phyloP scores from a whole-genome alignment of 2,888 invertebrate species.

The Ceramica pisi region DNA sequence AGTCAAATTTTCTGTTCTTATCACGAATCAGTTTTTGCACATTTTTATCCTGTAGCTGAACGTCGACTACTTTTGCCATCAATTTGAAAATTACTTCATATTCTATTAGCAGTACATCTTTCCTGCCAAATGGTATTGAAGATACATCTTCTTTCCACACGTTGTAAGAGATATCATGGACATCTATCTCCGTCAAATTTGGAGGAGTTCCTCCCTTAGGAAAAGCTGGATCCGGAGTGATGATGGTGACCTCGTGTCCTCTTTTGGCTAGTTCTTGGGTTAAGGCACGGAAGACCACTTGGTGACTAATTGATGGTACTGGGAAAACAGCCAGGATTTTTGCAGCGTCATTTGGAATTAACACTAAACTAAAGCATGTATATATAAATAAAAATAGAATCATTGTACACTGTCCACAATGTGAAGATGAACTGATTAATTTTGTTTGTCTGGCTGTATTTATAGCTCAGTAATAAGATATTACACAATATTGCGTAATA shows the following conservation, averaged over 20 bases:
- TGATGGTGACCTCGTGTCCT: not conserved
- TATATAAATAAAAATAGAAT: too few relatives aligned
- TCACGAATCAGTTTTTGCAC: not conserved
- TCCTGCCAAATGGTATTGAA: not conserved
- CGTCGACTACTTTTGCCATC: constrained; percentile 1
- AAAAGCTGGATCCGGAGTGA: not conserved
- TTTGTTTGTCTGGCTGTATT: too few relatives aligned
- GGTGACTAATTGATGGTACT: not conserved
- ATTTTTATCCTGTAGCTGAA: not conserved
- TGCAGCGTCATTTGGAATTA: not conserved
- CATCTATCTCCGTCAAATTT: not conserved
- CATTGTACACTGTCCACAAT: too few relatives aligned
- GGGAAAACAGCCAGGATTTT: not conserved
- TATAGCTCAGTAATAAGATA: too few relatives aligned
- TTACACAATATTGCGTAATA: too few relatives aligned
- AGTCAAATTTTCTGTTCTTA: not conserved
- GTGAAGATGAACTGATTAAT: too few relatives aligned
- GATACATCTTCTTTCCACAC: constrained; percentile 1
- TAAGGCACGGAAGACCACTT: not conserved
- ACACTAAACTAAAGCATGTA: too few relatives aligned
- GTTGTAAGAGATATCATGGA: constrained; percentile 1
- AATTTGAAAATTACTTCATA: not conserved
- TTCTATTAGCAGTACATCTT: constrained; percentile 1
- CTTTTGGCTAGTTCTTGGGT: not conserved
- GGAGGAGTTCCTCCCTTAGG: not conserved